Percentiles rank a stretch among this genome's conserved stretches.
These are phyloP conservation scores for Aulostomus chinensis DNA, from an alignment of 2,797 vertebrate species.

Conservation along the genomic window DNA sequence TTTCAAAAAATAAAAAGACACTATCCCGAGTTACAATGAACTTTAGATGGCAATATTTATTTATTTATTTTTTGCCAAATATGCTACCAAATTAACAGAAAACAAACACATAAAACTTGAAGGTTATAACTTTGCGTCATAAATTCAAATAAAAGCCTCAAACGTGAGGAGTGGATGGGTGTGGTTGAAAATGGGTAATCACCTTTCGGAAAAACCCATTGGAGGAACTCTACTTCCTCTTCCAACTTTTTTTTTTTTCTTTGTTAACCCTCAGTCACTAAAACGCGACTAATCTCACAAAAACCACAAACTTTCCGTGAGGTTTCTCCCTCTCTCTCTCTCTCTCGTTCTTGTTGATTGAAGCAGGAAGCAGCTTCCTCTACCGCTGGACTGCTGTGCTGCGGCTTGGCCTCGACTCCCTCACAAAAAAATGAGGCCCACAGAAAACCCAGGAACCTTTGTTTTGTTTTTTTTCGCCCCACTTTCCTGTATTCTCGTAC, in stretches of 20 bases:
- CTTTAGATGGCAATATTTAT: too few relatives aligned
- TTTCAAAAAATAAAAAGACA: too few relatives aligned
- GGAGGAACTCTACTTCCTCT: too few relatives aligned
- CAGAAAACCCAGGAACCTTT: conserved; percentile 14
- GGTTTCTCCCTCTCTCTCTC: too few relatives aligned
- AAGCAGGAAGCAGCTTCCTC: conserved; percentile 42
- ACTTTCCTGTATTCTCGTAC: not conserved
- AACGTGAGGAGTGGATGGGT: conserved; percentile 20
- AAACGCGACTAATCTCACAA: conserved; percentile 62
- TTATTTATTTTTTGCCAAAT: too few relatives aligned
- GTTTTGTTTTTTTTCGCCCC: too few relatives aligned
- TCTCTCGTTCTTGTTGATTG: conserved; percentile 26
- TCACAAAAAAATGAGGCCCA: conserved; percentile 30
- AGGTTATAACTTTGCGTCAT: too few relatives aligned
- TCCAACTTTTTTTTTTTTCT: too few relatives aligned
- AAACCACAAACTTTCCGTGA: conserved; percentile 75
- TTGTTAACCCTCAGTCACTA: conserved; percentile 44
- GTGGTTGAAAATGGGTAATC: conserved; percentile 40
- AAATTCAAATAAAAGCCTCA: too few relatives aligned
- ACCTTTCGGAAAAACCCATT: conserved; percentile 55
- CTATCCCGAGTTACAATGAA: too few relatives aligned
- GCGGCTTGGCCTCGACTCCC: conserved; percentile 39
- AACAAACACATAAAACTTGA: too few relatives aligned
- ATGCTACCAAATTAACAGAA: too few relatives aligned
- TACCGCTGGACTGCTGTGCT: conserved; percentile 25